Evolutionary conservation across 2,888 invertebrate genomes (phyloP).

Genomic region (Pachydiplax longipennis): DNA sequence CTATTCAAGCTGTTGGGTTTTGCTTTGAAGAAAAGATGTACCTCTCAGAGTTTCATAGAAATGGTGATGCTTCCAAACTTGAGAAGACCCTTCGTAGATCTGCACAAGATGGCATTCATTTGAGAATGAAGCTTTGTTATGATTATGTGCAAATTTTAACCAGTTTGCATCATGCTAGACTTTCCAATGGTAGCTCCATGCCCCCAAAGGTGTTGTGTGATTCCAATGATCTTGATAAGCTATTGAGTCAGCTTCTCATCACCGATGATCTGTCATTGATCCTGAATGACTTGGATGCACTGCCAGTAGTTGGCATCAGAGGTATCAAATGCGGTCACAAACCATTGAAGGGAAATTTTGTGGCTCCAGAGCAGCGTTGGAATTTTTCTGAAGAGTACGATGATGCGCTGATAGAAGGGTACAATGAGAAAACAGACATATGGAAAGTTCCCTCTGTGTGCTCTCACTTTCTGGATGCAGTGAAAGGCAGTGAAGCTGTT

Average conservation of each 20-base stretch:
- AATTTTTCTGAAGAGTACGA: conserved; percentile 54
- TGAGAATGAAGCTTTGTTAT: conserved; percentile 57
- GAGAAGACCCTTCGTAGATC: conserved; percentile 47
- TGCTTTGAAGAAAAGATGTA: conserved; percentile 55
- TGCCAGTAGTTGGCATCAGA: conserved; percentile 56
- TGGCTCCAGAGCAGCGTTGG: conserved; percentile 63
- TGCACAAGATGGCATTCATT: conserved; percentile 50
- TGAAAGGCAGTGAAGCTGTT: conserved; percentile 51
- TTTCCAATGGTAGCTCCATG: conserved; percentile 54
- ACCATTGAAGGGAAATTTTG: conserved; percentile 58
- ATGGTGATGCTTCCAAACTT: conserved; percentile 57
- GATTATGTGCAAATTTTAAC: conserved; percentile 58
- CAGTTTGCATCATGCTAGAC: not conserved
- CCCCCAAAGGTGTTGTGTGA: conserved; percentile 60
- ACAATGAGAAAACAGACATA: conserved; percentile 61
- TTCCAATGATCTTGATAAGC: conserved; percentile 59
- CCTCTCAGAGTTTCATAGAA: conserved; percentile 59
- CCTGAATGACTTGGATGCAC: conserved; percentile 61
- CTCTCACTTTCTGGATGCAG: conserved; percentile 56
- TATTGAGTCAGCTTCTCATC: conserved; percentile 60
- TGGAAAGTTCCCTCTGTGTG: conserved; percentile 62
- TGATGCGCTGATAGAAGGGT: conserved; percentile 55
- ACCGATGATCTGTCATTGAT: conserved; percentile 57
- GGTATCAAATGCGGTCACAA: conserved; percentile 58
- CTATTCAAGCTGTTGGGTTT: conserved; percentile 59